Percentiles rank a stretch among this genome's conserved stretches.
Conservation (phyloP, 2,888 invertebrate species). For the Leucoptera coffeella region DNA sequence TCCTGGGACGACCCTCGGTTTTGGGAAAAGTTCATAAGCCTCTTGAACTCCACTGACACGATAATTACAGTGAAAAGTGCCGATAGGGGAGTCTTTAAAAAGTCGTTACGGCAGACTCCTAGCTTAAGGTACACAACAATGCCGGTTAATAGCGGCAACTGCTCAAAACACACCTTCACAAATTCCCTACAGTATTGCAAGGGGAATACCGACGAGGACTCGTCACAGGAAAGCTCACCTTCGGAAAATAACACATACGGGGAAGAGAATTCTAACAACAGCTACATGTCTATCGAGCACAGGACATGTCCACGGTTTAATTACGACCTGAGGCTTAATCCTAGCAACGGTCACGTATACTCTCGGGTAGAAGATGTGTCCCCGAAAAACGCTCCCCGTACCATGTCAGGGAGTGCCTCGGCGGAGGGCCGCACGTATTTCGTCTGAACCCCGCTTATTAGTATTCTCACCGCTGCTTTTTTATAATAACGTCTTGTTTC, state of each 20-base stretch:
- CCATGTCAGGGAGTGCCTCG: constrained; percentile 22
- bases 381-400: constrained; percentile 27
- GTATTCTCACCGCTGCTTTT: constrained; percentile 7
- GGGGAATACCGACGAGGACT: constrained; percentile 35
- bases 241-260: constrained; percentile 56
- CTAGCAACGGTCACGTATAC: constrained; percentile 46
- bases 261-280: constrained; percentile 60
- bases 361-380: constrained; percentile 47
- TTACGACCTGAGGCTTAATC: constrained; percentile 49
- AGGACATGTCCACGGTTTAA: constrained; percentile 48
- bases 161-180: constrained; percentile 50
- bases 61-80: constrained; percentile 43
- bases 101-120: constrained; percentile 38
- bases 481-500: constrained; percentile 11
- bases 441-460: constrained; percentile 17
- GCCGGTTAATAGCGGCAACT: constrained; percentile 46
- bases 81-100: constrained; percentile 45
- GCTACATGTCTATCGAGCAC: constrained; percentile 62
- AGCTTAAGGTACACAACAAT: constrained; percentile 53
- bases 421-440: constrained; percentile 44
- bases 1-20: constrained; percentile 75
- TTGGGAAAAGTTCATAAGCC: constrained; percentile 77
- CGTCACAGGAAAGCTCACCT: constrained; percentile 54
- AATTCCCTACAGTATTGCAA: constrained; percentile 43
- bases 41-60: constrained; percentile 64